Percentiles rank a stretch among this genome's conserved stretches.
Evolutionary conservation across 2,113 vertebrate species (phyloP).

Genomic region (Nesogale talazaci): DNA sequence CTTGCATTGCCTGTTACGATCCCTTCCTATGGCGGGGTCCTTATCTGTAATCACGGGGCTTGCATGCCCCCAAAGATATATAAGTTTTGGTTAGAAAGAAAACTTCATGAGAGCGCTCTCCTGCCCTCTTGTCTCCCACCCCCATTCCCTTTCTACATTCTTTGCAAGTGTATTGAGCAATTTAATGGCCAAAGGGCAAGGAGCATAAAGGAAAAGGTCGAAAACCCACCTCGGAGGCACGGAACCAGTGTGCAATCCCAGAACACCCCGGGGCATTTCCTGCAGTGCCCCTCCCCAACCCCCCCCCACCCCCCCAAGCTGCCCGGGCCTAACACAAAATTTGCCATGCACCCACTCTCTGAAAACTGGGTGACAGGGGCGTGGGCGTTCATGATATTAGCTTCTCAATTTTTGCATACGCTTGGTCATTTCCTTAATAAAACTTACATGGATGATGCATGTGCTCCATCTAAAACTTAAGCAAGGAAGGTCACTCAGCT

Average conservation of each 20-base stretch:
- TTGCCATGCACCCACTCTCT: no score
- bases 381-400: not conserved
- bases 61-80: no score
- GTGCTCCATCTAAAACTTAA: not conserved
- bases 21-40: no score
- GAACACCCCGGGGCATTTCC: not conserved
- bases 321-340: not conserved
- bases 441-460: not conserved
- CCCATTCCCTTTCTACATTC: not conserved
- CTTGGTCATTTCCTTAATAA: constrained; percentile 14
- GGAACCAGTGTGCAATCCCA: no score
- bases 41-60: no score
- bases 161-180: not conserved
- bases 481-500: not conserved
- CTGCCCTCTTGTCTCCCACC: no score
- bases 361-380: no score
- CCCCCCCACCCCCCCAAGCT: not conserved
- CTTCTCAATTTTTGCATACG: not conserved
- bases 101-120: no score
- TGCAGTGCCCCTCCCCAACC: not conserved
- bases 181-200: not conserved
- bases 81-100: no score
- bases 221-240: not conserved
- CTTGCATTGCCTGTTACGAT: no score
- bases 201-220: not conserved